Evolutionary conservation across 2,888 invertebrate species (phyloP).

Genomic region (Nymphalis c-album): DNA sequence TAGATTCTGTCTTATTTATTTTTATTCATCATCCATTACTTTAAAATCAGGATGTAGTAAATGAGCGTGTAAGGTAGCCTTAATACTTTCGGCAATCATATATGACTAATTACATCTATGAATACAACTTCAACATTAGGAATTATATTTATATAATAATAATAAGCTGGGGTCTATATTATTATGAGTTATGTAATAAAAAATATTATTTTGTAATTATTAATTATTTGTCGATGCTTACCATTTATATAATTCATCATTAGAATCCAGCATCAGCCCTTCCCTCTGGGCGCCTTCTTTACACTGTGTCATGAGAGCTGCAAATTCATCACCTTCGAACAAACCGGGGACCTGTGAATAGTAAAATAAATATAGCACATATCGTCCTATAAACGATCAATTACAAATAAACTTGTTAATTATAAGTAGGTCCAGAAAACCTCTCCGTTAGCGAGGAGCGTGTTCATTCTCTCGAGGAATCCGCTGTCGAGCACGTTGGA

Average conservation of each 20-base stretch:
- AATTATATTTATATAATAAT: no score
- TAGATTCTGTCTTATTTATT: no score
- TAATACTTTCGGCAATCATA: no score
- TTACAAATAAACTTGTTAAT: conserved; percentile 7
- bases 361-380: background rate
- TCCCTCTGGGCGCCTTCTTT: conserved; percentile 99
- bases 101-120: no score
- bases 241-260: conserved; percentile 99
- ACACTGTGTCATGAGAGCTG: conserved; percentile 99
- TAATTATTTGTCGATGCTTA: conserved; percentile 36
- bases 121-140: no score
- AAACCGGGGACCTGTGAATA: conserved; percentile 88
- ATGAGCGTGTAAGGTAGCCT: no score
- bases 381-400: background rate
- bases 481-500: conserved; percentile 99
- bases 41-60: no score
- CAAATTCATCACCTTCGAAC: conserved; percentile 98
- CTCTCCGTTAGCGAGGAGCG: conserved; percentile 98
- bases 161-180: no score
- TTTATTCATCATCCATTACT: no score
- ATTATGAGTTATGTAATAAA: background rate
- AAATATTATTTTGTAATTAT: background rate
- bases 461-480: conserved; percentile 99
- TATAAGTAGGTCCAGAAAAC: conserved; percentile 47
- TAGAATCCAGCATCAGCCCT: conserved; percentile 98